Evolutionary conservation across 2,113 vertebrate species (phyloP).

Genomic region (Eubucco bourcierii): DNA sequence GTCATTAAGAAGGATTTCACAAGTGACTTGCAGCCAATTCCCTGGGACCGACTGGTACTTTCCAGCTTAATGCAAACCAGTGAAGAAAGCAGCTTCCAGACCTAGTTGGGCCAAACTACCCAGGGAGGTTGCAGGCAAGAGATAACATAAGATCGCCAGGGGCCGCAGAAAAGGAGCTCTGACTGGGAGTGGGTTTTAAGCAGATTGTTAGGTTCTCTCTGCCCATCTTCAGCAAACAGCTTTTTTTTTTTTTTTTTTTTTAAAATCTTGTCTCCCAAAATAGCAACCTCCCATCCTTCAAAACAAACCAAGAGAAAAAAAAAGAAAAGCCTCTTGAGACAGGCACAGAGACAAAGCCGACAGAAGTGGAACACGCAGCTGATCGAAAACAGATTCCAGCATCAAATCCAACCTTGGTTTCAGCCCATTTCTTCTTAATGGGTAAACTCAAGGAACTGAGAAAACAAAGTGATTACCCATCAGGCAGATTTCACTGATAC

Average conservation of each 20-base stretch:
- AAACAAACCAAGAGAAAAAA: conserved; percentile 12
- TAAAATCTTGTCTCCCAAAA: conserved; percentile 45
- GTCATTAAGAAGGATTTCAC: conserved; percentile 52
- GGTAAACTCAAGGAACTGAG: background rate
- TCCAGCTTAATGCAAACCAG: conserved; percentile 51
- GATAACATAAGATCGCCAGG: background rate
- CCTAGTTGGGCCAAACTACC: background rate
- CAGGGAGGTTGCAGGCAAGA: background rate
- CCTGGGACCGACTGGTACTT: background rate
- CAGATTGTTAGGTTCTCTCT: background rate
- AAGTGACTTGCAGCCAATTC: conserved; percentile 22
- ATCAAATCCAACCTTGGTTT: background rate
- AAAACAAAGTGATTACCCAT: conserved; percentile 22
- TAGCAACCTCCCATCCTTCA: conserved; percentile 51
- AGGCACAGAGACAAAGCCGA: conserved; percentile 14
- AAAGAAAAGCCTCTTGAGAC: conserved; percentile 29
- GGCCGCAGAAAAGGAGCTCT: background rate
- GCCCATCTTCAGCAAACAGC: conserved; percentile 2
- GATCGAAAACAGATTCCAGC: conserved; percentile 59
- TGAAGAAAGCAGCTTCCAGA: conserved; percentile 2
- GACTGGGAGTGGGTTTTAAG: background rate
- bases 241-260: background rate
- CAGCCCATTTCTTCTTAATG: conserved; percentile 17
- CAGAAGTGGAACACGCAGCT: conserved; percentile 35
- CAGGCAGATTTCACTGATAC: background rate